Evolutionary conservation across 2,113 vertebrate species (phyloP).

Genomic region (Oreocharis arfaki): DNA sequence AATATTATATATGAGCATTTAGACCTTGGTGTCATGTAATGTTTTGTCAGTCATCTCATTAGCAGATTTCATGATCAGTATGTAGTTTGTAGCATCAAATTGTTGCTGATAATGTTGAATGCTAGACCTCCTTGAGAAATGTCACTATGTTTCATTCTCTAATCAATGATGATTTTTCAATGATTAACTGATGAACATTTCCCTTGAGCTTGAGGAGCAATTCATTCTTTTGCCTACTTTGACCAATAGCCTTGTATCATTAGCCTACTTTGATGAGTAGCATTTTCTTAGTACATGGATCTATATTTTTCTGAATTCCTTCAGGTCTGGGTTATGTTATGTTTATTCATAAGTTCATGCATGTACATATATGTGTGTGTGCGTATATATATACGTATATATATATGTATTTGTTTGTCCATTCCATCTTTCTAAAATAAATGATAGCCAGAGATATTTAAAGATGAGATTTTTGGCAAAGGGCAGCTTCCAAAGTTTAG

Average conservation of each 20-base stretch:
- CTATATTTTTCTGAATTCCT: neutral
- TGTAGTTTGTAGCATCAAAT: neutral
- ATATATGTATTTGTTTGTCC: neutral
- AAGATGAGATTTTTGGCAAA: neutral
- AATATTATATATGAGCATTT: neutral
- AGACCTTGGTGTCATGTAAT: neutral
- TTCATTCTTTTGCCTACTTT: neutral
- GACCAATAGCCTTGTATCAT: neutral
- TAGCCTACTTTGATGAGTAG: neutral
- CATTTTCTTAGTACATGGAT: neutral
- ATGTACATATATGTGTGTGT: rapidly evolving
- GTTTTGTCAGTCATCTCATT: neutral
- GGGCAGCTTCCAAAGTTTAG: neutral
- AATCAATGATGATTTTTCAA: neutral
- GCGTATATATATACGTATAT: rapidly evolving
- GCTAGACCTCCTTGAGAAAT: neutral
- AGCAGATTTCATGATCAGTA: neutral
- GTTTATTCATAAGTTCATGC: neutral
- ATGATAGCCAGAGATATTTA: neutral
- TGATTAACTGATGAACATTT: neutral
- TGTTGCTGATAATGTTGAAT: neutral
- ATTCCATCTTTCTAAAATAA: neutral
- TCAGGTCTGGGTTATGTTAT: neutral
- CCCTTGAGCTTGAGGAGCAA: neutral
- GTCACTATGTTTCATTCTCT: neutral